Evolutionary conservation across 2,888 invertebrate species (phyloP), one percentile per base, ranked within the genome.

Genomic region (Halictus ligatus): DNA sequence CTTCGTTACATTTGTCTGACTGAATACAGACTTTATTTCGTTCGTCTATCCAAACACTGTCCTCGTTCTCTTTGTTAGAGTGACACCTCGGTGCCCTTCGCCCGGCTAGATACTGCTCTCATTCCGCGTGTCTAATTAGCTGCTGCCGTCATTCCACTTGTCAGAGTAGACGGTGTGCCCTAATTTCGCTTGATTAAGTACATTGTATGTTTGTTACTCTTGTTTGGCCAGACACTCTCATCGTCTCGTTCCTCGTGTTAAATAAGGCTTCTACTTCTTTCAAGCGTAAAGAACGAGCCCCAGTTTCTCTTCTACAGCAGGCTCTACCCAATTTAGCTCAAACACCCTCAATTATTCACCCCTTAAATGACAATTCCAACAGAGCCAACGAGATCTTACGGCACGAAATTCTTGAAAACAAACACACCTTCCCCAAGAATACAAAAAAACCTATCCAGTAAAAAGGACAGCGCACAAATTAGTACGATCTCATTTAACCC

Each of bases 101-200:
- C 12, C 69, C n/a, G 69, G 21, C 40, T 69, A 40, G 35, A n/a
- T 69, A 69, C 69, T 69, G 69, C 40, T 69, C 40, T 69, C 69
- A 69, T 40, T 69, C 40, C 40, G 69, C 5, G 40, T 40, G 69
- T 21, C 35, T 69, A 69, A 69, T 69, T 69, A 69, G 40, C 35
- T 40, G 18, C 40, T 21, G 35, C 21, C 40, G 40, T 69, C 40
- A 35, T 69, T 69, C 69, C 40, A 69, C 69, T 69, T 69, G 69
- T 40, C 40, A 40, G 69, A 21, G 69, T 40, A 69, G 40, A 69
- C 69, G 12, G 40, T 69, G 69, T 40, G 35, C 5, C 69, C 69
- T n/a, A 69, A 69, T 69, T 69, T 29, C 69, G 12, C 69, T 69
- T 69, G 69, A 69, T 69, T 69, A 69, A 40, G 21, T 69, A 35